phyloP scores from a whole-genome alignment of 2,113 vertebrate genomes.

The Columba livia region DNA sequence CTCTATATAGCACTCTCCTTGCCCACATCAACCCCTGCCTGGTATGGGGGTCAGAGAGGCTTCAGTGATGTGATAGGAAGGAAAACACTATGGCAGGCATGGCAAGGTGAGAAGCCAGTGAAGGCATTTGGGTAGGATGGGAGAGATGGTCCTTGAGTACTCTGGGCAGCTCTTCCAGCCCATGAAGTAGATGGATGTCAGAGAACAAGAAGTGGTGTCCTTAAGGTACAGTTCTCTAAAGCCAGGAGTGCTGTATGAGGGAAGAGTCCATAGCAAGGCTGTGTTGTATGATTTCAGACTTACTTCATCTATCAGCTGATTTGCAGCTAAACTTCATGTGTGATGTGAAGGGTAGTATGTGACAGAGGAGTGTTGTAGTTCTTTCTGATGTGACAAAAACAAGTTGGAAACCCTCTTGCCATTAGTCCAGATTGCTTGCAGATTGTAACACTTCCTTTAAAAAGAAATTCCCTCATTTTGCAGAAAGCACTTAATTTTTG shows the following conservation, averaged over 20 bases:
- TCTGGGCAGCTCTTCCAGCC: neutral
- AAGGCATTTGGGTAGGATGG: neutral
- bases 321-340: rapidly evolving
- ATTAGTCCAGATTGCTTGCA: neutral
- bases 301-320: neutral
- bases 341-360: neutral
- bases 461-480: neutral
- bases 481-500: neutral
- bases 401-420: neutral
- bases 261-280: neutral
- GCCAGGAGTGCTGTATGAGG: rapidly evolving
- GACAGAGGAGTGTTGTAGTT: neutral
- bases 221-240: rapidly evolving
- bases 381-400: neutral
- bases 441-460: neutral
- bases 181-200: rapidly evolving
- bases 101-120: neutral
- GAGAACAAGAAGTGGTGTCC: neutral
- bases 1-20: neutral
- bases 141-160: neutral
- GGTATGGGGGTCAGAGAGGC: rapidly evolving
- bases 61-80: rapidly evolving
- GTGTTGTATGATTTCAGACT: neutral
- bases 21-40: rapidly evolving
- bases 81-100: neutral